These are phyloP conservation scores for Prionace glauca DNA, from an alignment of 2,797 vertebrate species.

Conservation along the genomic window DNA sequence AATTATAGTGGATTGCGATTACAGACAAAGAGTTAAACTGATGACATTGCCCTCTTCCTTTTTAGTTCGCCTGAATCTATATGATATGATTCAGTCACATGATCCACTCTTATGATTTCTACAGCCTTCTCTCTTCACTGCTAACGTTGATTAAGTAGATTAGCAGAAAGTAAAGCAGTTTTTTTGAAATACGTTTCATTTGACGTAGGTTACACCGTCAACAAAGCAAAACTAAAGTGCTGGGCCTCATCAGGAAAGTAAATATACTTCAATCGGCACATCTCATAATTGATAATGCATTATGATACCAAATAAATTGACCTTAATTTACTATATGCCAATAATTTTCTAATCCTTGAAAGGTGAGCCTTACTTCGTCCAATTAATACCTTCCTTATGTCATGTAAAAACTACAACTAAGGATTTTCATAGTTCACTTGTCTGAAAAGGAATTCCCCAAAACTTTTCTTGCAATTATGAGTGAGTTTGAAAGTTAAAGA, in stretches of 20 bases:
- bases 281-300: not conserved
- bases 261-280: not conserved
- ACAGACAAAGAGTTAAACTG: not conserved
- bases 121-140: not conserved
- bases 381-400: not conserved
- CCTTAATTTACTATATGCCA: not conserved
- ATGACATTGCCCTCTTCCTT: not conserved
- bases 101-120: not conserved
- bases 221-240: not conserved
- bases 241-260: not conserved
- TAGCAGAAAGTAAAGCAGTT: not conserved
- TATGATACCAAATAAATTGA: not conserved
- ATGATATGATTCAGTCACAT: not conserved
- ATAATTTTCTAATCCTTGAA: not conserved
- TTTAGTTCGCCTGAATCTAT: not conserved
- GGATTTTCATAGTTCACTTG: not conserved
- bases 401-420: not conserved
- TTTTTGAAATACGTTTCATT: not conserved
- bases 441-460: not conserved
- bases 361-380: not conserved
- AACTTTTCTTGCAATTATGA: not conserved
- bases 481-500: not conserved
- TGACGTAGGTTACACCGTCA: not conserved
- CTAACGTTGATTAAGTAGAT: not conserved
- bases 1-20: not conserved